Evolutionary conservation across 2,888 invertebrate species (phyloP).

Genomic region (Mesorhabditis sp.): DNA sequence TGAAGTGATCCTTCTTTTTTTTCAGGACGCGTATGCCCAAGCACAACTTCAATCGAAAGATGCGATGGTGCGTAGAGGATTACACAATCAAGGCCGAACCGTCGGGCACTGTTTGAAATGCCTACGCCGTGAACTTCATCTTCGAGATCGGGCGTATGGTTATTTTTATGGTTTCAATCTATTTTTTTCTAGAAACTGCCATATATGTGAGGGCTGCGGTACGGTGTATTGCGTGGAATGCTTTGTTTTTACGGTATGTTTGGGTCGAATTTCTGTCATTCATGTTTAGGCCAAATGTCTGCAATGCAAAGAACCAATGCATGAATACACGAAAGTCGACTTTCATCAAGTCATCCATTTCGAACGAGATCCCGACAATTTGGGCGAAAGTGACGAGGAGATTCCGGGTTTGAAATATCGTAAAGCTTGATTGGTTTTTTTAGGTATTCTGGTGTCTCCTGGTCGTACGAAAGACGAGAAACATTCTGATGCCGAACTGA

Average conservation of each 20-base stretch:
- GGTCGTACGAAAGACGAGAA: too few species aligned
- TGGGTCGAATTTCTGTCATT: background rate
- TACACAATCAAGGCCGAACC: background rate
- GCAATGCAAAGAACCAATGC: background rate
- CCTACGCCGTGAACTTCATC: background rate
- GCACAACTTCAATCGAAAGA: background rate
- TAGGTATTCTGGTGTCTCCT: too few species aligned
- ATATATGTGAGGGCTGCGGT: background rate
- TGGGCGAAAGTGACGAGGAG: background rate
- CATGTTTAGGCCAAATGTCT: background rate
- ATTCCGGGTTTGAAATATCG: too few species aligned
- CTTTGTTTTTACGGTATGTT: background rate
- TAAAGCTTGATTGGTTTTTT: too few species aligned
- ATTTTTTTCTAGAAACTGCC: conserved; percentile 3
- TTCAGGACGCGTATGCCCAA: background rate
- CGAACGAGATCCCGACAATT: conserved; percentile 4
- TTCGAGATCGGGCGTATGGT: background rate
- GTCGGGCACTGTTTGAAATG: conserved; percentile 1
- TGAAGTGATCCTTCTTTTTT: background rate
- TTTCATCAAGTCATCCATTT: background rate
- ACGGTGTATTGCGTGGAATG: background rate
- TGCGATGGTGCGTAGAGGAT: background rate
- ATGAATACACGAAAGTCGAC: background rate
- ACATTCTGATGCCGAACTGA: too few species aligned
- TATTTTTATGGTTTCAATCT: background rate